Evolutionary conservation across 2,888 invertebrate genomes (phyloP).

Genomic region (Oxycera nigricornis): DNA sequence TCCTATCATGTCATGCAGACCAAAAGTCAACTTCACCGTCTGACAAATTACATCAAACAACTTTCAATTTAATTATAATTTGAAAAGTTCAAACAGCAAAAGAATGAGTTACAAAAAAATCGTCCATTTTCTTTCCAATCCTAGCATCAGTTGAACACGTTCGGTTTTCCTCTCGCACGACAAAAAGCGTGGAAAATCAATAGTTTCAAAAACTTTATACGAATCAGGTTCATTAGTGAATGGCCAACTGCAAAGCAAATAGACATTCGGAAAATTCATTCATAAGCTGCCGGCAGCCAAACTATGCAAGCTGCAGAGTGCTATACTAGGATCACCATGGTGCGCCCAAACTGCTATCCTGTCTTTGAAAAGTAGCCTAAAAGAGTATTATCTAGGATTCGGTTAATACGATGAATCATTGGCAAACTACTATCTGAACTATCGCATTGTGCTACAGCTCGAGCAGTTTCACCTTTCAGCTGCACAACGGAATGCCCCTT

Average conservation of each 20-base stretch:
- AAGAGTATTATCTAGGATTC: conserved; percentile 31
- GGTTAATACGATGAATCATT: conserved; percentile 35
- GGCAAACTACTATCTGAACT: background rate
- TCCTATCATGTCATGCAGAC: too few relatives aligned
- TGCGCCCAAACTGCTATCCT: background rate
- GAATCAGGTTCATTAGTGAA: conserved; percentile 37
- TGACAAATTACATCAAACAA: conserved; percentile 16
- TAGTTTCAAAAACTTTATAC: conserved; percentile 15
- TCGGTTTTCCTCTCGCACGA: background rate
- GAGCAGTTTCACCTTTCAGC: conserved; percentile 36
- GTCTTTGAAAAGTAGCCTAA: conserved; percentile 33
- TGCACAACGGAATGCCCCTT: background rate
- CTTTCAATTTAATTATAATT: conserved; percentile 27
- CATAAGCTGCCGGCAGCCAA: background rate
- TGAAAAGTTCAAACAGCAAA: background rate
- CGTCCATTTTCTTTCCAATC: background rate
- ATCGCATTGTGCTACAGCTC: conserved; percentile 4
- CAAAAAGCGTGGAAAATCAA: conserved; percentile 19
- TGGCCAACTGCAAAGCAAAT: conserved; percentile 13
- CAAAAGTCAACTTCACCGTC: conserved; percentile 5
- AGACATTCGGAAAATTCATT: conserved; percentile 14
- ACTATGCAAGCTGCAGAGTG: background rate
- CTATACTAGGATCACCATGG: background rate
- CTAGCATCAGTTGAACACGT: background rate
- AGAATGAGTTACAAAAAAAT: background rate